Conservation (phyloP, 2,113 vertebrate genomes). For the Equus przewalskii region DNA sequence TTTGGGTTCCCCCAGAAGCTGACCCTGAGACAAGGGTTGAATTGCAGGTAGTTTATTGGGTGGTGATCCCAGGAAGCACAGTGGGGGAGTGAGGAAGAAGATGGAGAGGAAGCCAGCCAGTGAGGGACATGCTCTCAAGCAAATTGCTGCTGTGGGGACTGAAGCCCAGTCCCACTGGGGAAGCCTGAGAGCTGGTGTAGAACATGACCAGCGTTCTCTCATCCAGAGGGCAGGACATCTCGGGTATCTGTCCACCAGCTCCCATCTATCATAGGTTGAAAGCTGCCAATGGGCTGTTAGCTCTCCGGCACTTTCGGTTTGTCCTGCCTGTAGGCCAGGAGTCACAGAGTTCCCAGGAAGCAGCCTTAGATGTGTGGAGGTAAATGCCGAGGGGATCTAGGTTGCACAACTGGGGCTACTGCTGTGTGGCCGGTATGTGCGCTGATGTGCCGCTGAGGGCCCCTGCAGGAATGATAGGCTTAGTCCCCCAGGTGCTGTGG, state of each 20-base stretch:
- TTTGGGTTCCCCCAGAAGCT: background rate
- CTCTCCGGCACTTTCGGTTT: background rate
- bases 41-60: background rate
- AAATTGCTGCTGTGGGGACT: background rate
- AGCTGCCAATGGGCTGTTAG: too few species aligned
- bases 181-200: background rate
- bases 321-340: background rate
- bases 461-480: background rate
- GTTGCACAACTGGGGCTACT: background rate
- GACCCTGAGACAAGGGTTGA: background rate
- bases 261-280: background rate
- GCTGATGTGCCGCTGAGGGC: background rate
- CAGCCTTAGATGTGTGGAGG: accelerated
- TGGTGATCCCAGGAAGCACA: background rate
- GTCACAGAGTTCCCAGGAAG: background rate
- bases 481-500: background rate
- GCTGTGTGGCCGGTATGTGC: background rate
- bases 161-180: background rate
- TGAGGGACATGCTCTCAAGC: background rate
- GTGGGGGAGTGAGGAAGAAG: background rate
- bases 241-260: background rate
- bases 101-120: too few species aligned
- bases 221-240: background rate
- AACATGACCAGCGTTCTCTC: background rate
- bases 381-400: background rate